These are phyloP conservation scores for Sturnira hondurensis DNA, from an alignment of 2,113 vertebrate genomes.

Conservation along the genomic window DNA sequence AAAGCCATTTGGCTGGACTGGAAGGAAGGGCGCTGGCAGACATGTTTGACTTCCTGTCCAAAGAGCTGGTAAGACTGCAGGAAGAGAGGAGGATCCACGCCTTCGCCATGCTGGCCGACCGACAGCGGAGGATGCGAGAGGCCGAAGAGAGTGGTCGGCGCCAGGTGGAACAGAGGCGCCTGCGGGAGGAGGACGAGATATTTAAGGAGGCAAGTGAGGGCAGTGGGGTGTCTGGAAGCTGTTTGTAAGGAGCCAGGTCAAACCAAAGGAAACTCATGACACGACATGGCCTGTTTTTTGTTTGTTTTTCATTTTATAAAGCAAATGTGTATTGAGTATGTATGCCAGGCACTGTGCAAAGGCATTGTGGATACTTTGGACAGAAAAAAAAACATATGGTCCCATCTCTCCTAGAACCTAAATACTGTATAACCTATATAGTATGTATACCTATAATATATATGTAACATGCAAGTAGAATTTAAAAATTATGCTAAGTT, in stretches of 20 bases:
- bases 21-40: constrained; percentile 84
- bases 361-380: not conserved
- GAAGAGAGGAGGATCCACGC: constrained; percentile 92
- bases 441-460: too few species aligned
- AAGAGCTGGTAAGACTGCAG: constrained; percentile 92
- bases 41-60: constrained; percentile 90
- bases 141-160: constrained; percentile 92
- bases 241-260: not conserved
- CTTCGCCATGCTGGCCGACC: constrained; percentile 88
- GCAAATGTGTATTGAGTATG: not conserved
- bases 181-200: constrained; percentile 89
- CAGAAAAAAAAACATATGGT: not conserved
- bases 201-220: constrained; percentile 88
- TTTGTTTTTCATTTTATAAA: not conserved
- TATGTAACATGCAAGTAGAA: not conserved
- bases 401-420: not conserved
- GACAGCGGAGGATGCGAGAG: constrained; percentile 87
- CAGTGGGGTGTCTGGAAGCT: not conserved
- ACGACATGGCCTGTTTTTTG: not conserved
- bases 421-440: too few species aligned
- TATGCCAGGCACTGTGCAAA: not conserved
- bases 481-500: not conserved
- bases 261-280: not conserved
- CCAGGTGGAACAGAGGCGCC: constrained; percentile 86
- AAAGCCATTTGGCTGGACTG: constrained; percentile 79